Percentiles rank a stretch among this genome's conserved stretches.
Evolutionary conservation across 2,797 vertebrate species (phyloP).

Genomic region (Morus bassanus): DNA sequence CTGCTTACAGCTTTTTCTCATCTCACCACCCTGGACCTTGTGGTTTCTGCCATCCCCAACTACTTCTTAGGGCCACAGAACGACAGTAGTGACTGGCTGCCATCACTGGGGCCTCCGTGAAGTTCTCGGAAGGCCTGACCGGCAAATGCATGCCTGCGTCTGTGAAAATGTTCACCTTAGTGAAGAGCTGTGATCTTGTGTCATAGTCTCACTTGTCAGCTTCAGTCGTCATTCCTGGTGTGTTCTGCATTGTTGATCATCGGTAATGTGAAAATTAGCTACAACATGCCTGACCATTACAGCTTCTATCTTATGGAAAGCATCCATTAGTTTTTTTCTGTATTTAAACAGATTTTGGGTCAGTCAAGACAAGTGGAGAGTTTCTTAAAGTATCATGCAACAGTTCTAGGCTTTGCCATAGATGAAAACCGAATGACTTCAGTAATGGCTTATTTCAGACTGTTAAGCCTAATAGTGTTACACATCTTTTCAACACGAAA

Average conservation of each 20-base stretch:
- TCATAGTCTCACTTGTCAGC: not conserved
- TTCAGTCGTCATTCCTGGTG: not conserved
- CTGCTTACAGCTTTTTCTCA: not conserved
- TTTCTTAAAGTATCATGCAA: not conserved
- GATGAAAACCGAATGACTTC: not conserved
- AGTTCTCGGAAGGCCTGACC: not conserved
- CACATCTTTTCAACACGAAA: not conserved
- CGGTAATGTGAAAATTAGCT: not conserved
- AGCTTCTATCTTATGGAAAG: not conserved
- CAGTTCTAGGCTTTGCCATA: not conserved
- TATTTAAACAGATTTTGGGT: not conserved
- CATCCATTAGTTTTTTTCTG: not conserved
- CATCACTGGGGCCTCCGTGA: not conserved
- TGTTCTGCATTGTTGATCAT: not conserved
- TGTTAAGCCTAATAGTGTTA: not conserved
- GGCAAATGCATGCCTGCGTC: not conserved
- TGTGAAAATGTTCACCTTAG: not conserved
- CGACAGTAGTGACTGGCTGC: not conserved
- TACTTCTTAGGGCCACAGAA: not conserved
- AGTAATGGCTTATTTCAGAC: not conserved
- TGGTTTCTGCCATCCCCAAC: not conserved
- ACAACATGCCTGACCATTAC: rapidly evolving
- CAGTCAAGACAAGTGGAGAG: not conserved
- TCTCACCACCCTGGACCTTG: not conserved
- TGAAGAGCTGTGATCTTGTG: not conserved